Base-by-base conservation (phyloP, 2,888 invertebrate genomes). In the Shargacucullia verbasci region DNA sequence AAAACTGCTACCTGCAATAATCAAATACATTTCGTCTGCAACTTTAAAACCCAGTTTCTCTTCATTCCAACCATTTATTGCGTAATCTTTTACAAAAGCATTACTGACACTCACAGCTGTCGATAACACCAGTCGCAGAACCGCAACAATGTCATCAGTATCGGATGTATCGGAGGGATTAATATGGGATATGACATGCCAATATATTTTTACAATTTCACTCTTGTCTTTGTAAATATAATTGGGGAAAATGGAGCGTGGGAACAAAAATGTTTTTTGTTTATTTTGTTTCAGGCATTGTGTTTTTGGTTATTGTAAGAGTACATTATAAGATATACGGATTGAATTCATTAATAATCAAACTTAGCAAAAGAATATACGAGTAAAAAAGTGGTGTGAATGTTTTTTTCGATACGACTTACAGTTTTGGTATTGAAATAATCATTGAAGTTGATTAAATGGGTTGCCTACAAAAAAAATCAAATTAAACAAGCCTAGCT, bases 101-200 rank as follows among this genome's bases (percentile, higher is more conserved):
- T 54, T 38, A 52, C 41, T 54, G 54, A 33, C 38, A 33, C 37
- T n/a, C 52, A 54, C 46, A 59, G 37, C 54, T 70, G 47, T 52
- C 64, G 40, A 59, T 54, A 54, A 56, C 63, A 64, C 39, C 49
- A 49, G 59, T 59, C 33, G 27, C 44, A 33, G 29, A 50, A 50
- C 73, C 73, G 62, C 68, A 67, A 60, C 55, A 66, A 52, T 52
- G 38, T 37, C 50, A 31, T 48, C 59, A 38, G 35, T 40, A 40
- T 59, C 39, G 41, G 40, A 31, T 66, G 39, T 65, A 37, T 59
- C 44, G 37, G 33, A 50, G 11, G 47, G 50, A 39, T 54, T 67
- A 47, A 41, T 48, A 14, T 10, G 25, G n/a, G 31, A 57, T 50
- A 54, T 70, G 65, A 58, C 48, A 48, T 12, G n/a, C 25, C 34